Evolutionary conservation across 23 tunicate genomes (phyloP), one percentile per base, ranked within the genome.

Genomic region (Ascidia mentula): DNA sequence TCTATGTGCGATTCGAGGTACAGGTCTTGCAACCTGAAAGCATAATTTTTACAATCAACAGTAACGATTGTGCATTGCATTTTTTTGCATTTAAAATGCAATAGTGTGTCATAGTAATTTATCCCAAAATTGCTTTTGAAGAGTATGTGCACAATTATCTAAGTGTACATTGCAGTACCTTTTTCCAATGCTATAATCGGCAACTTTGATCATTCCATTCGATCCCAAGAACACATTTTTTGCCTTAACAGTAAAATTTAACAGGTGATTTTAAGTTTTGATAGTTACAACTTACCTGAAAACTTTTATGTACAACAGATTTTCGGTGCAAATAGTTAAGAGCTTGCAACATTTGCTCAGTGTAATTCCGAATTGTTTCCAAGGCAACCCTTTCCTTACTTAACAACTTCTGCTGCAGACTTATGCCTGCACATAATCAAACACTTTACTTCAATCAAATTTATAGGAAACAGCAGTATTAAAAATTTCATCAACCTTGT

Each of bases 111-210:
- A 12, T 15, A 42, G 53, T 42, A 42, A 12, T 42, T 9, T 42
- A 15, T 42, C 15, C 12, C 53, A 9, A 9, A 12, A 9, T 42
- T 42, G 15, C 53, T 15, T 9, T 42, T 9, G 12, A 42, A 9
- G 12, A 42, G 53, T 42, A 42, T 42, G 12, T 42, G 12, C 15
- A 42, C 53, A 9, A 42, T 42, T 42, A 9, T 42, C 15, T 42
- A 9, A 42, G 15, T 42, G 15, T 18, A 36, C 81, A 36, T 3
- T 4, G 32, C n/a, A 37, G 70, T 22, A 89, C 94, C 94, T 77
- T 72, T 90, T 90, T 33, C 78, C 96, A 35, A 90, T 90, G 80
- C 90, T 90, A 65, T 73, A 90, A 40, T 85, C 90, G 18, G 96
- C 80, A n/a, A 90, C 36, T 45, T 79, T 77, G 34, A 90, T 69